A percentile compares a stretch with the other conserved stretches of the same genome.
Conservation (phyloP, 2,888 invertebrate species). For the Ichneumoninae sp. region DNA sequence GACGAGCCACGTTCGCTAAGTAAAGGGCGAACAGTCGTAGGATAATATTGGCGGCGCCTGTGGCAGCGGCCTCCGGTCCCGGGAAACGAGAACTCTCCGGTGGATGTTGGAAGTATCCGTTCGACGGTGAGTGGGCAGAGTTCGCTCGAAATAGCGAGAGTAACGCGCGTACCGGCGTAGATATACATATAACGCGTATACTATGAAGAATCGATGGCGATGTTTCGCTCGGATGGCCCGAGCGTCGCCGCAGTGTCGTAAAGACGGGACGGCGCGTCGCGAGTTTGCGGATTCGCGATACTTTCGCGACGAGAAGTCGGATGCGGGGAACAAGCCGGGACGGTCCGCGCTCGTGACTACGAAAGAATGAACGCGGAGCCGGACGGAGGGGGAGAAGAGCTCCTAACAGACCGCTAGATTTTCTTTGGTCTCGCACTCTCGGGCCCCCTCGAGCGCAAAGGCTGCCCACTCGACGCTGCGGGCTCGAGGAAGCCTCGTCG, state of each 20-base stretch:
- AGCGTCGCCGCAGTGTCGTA: slow-evolving; percentile 45
- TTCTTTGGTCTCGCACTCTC: slow-evolving; percentile 39
- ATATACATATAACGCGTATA: slow-evolving; percentile 11
- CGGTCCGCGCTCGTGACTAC: background rate
- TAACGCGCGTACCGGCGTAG: background rate
- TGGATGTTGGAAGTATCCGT: background rate
- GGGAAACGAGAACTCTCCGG: slow-evolving; percentile 8
- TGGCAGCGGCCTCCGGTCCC: background rate
- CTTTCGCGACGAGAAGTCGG: slow-evolving; percentile 7
- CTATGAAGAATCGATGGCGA: slow-evolving; percentile 35
- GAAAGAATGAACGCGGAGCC: slow-evolving; percentile 36
- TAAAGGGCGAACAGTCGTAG: background rate
- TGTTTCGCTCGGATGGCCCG: slow-evolving; percentile 46
- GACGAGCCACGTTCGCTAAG: background rate
- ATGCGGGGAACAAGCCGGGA: background rate
- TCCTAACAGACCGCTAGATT: slow-evolving; percentile 37
- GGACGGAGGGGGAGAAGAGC: slow-evolving; percentile 25
- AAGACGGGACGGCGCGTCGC: slow-evolving; percentile 46
- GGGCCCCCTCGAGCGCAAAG: slow-evolving; percentile 27
- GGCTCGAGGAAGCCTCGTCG: slow-evolving; percentile 21
- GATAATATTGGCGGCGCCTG: slow-evolving; percentile 22
- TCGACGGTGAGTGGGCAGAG: slow-evolving; percentile 21
- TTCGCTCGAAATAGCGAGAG: slow-evolving; percentile 32
- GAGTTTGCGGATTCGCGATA: slow-evolving; percentile 7
- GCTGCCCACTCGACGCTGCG: slow-evolving; percentile 22